Evolutionary conservation across 2,797 vertebrate genomes (phyloP), one percentile per base, ranked within the genome.

Genomic region (Cynodonichthys magdalenae): DNA sequence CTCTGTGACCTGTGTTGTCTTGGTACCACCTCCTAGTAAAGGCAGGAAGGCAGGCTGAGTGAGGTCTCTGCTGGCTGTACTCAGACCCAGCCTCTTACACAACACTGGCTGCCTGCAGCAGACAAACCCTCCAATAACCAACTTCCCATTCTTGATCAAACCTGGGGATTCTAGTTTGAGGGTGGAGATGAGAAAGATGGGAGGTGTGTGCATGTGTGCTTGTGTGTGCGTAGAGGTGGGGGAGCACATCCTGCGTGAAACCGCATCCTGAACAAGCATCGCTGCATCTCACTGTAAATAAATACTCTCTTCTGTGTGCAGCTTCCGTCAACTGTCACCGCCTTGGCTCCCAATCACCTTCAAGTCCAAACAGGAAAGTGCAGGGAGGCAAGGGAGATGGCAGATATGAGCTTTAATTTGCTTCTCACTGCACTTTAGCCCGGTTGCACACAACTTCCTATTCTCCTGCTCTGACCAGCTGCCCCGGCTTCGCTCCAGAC

Each of bases 311-410:
- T 94, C 94, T 95, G 85, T 92, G 90, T 92, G 93, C 84, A 85
- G 92, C 94, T 98, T 98, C 96, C 95, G 95, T 95, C 96, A 96
- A 96, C 96, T 96, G 96, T 96, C 95, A 96, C 89, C 92, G 95
- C 94, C 93, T 95, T 93, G 94, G 94, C 95, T 96, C 85, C 95
- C 95, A 95, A 96, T 96, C 94, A 96, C 95, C 95, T 96, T 95
- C 95, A 95, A 96, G 96, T 98, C 96, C 96, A 98, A 98, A 98
- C 96, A 98, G 96, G 96, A 98, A 97, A 94, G 93, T 92, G 93
- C 92, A 94, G 94, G 93, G 94, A 95, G 95, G 94, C 93, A 91
- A 94, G 94, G 90, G 93, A 96, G 95, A 94, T 94, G 94, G 95
- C 93, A 95, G 95, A 96, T 95, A 96, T 91, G 94, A 95, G 94